Conservation (phyloP, 2,797 vertebrate genomes). For the Saxicola maurus region DNA sequence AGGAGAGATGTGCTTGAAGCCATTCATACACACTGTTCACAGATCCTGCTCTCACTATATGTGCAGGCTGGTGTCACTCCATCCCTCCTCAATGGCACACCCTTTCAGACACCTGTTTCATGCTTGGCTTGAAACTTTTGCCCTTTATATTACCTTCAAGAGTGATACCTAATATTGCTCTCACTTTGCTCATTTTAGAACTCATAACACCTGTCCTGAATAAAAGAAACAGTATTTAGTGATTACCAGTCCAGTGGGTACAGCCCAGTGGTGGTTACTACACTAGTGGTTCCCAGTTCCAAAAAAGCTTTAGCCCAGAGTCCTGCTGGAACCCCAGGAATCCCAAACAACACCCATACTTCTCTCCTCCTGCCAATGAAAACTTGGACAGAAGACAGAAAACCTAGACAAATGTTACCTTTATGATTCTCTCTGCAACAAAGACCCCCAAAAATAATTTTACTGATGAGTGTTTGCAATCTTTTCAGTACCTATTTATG, state of each 20-base stretch:
- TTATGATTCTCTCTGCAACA: not conserved
- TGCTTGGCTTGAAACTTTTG: not conserved
- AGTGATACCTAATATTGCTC: not conserved
- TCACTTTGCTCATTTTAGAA: not conserved
- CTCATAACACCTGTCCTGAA: not conserved
- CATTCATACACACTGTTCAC: not conserved
- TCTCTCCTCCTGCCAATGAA: not conserved
- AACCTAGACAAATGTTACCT: not conserved
- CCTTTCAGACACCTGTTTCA: not conserved
- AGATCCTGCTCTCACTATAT: not conserved
- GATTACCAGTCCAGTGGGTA: not conserved
- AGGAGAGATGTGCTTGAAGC: not conserved
- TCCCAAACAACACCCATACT: not conserved
- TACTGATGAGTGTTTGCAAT: not conserved
- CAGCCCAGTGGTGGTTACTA: not conserved
- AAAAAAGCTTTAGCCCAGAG: not conserved
- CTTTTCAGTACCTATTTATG: not conserved
- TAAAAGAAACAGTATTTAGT: accelerated
- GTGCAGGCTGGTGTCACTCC: not conserved
- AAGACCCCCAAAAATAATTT: not conserved
- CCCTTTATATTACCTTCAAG: not conserved
- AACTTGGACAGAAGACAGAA: not conserved
- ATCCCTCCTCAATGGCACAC: not conserved
- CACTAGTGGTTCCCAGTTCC: not conserved
- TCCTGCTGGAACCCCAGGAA: not conserved